phyloP scores from a whole-genome alignment of 2,113 vertebrate species.

The Cinclus mexicanus region DNA sequence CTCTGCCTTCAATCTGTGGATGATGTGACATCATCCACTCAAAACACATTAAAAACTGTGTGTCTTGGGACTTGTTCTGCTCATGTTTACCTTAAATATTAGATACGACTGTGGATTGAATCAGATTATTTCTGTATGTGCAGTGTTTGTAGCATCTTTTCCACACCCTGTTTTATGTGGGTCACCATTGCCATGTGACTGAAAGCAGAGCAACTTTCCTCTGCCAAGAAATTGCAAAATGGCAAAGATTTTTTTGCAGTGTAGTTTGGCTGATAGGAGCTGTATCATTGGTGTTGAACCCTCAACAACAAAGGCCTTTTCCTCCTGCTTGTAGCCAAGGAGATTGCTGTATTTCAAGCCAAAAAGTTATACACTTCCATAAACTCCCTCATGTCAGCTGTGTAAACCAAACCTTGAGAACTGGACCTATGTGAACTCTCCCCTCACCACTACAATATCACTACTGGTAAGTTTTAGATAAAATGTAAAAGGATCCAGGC shows the following conservation, averaged over 20 bases:
- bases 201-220: neutral
- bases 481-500: neutral
- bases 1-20: neutral
- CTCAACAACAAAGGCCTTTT: neutral
- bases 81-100: neutral
- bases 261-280: neutral
- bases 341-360: neutral
- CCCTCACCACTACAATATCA: neutral
- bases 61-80: neutral
- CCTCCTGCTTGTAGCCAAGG: neutral
- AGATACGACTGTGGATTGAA: neutral
- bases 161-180: neutral
- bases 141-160: neutral
- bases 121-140: neutral
- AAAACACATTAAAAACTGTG: neutral
- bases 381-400: neutral
- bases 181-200: neutral
- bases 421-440: neutral
- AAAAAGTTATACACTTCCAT: neutral
- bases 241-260: neutral
- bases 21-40: neutral
- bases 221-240: conserved; percentile 10
- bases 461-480: neutral
- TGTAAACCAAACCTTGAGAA: neutral
- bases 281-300: neutral